Evolutionary conservation across 2,888 invertebrate genomes (phyloP).

Genomic region (Dolichomitus sp.): DNA sequence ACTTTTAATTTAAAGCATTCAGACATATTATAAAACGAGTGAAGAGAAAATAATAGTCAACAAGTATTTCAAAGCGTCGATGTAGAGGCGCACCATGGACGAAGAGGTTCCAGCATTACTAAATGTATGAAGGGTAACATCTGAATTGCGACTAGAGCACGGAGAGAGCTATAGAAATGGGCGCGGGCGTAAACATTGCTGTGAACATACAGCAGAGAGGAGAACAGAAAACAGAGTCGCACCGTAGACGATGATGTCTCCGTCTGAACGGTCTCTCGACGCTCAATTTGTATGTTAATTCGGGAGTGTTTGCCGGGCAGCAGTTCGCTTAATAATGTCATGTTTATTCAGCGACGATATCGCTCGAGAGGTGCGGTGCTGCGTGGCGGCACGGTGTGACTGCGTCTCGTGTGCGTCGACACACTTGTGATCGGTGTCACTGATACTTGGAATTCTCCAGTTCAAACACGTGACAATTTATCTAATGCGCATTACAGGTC

Average conservation of each 20-base stretch:
- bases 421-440: slow-evolving; percentile 76
- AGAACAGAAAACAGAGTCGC: slow-evolving; percentile 42
- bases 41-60: neutral
- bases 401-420: slow-evolving; percentile 60
- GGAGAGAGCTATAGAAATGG: slow-evolving; percentile 33
- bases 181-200: slow-evolving; percentile 53
- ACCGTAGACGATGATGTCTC: slow-evolving; percentile 60
- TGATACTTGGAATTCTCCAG: slow-evolving; percentile 34
- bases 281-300: slow-evolving; percentile 86
- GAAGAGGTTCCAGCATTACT: neutral
- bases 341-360: slow-evolving; percentile 86
- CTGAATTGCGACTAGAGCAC: slow-evolving; percentile 45
- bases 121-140: slow-evolving; percentile 35
- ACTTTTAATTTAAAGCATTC: neutral
- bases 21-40: neutral
- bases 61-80: neutral
- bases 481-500: neutral
- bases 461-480: slow-evolving; percentile 6
- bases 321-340: slow-evolving; percentile 86
- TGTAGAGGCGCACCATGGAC: neutral
- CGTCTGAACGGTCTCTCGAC: slow-evolving; percentile 76
- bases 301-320: slow-evolving; percentile 84
- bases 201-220: slow-evolving; percentile 33
- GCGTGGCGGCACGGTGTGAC: slow-evolving; percentile 18
- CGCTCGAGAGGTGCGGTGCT: slow-evolving; percentile 71